Evolutionary conservation across 2,888 invertebrate species (phyloP).

Genomic region (Aricia artaxerxes): DNA sequence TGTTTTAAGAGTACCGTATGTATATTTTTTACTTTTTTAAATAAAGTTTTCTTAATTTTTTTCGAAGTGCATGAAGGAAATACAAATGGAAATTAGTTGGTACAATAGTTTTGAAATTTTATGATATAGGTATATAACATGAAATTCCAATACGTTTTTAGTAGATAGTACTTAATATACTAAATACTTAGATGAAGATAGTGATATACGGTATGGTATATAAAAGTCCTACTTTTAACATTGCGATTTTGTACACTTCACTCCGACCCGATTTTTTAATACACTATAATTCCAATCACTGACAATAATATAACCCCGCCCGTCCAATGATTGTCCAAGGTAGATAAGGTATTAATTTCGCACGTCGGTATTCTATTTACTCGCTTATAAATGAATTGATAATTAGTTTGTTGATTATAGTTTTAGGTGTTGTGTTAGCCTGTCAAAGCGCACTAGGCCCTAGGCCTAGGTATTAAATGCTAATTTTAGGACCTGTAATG

Average conservation of each 20-base stretch:
- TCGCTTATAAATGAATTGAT: slow-evolving; percentile 1
- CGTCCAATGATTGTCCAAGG: not conserved
- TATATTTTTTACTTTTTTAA: slow-evolving; percentile 9
- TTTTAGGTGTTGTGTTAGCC: not conserved
- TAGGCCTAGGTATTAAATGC: not conserved
- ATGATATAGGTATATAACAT: not conserved
- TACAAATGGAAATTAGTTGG: too few species aligned
- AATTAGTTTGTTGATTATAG: slow-evolving; percentile 13
- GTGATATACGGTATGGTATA: too few species aligned
- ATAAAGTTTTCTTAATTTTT: too few species aligned
- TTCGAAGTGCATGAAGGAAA: too few species aligned
- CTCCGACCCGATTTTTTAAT: not conserved
- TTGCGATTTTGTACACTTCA: not conserved
- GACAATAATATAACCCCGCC: not conserved
- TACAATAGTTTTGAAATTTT: not conserved
- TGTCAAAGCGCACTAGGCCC: not conserved
- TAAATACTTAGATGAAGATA: too few species aligned
- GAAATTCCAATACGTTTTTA: too few species aligned
- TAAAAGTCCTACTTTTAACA: too few species aligned
- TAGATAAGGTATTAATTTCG: not conserved
- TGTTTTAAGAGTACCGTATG: slow-evolving; percentile 34
- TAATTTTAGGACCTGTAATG: not conserved
- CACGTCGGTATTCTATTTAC: not conserved
- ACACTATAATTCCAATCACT: not conserved
- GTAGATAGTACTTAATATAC: too few species aligned